Conservation (phyloP, 1,140 invertebrate species). For the Pygmarrhopalites habei region DNA sequence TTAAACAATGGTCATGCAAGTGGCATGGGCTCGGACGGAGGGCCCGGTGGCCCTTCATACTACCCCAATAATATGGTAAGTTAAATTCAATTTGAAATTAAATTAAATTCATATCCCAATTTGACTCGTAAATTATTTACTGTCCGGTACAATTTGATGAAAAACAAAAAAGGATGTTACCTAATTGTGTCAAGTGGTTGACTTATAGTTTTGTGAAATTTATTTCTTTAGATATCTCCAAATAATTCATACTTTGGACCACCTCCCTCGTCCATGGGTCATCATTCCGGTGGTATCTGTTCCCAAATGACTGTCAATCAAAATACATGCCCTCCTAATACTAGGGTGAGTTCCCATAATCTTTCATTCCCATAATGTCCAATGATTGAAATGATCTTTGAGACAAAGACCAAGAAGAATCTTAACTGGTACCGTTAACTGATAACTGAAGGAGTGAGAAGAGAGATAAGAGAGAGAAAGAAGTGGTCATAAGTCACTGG, state of each 20-base stretch:
- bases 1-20: slow-evolving; percentile 32
- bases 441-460: background rate
- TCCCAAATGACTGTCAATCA: slow-evolving; percentile 39
- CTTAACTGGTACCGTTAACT: background rate
- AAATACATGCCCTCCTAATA: slow-evolving; percentile 35
- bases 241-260: slow-evolving; percentile 23
- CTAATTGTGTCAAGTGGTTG: slow-evolving; percentile 3
- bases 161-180: slow-evolving; percentile 14
- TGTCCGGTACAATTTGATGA: too few relatives aligned
- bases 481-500: too few relatives aligned
- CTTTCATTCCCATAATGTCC: too few relatives aligned
- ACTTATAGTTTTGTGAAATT: slow-evolving; percentile 5
- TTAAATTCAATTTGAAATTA: too few relatives aligned
- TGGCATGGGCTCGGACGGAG: slow-evolving; percentile 18
- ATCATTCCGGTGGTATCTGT: slow-evolving; percentile 39
- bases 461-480: too few relatives aligned
- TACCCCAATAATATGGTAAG: too few relatives aligned
- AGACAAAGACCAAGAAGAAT: background rate
- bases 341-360: slow-evolving; percentile 30
- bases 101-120: too few relatives aligned
- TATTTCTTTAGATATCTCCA: too few relatives aligned
- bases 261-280: slow-evolving; percentile 28
- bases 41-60: slow-evolving; percentile 8
- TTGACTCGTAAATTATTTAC: too few relatives aligned
- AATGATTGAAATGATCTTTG: background rate